Evolutionary conservation across 2,113 vertebrate genomes (phyloP), one percentile per base, ranked within the genome.

Genomic region (Ginglymostoma cirratum): DNA sequence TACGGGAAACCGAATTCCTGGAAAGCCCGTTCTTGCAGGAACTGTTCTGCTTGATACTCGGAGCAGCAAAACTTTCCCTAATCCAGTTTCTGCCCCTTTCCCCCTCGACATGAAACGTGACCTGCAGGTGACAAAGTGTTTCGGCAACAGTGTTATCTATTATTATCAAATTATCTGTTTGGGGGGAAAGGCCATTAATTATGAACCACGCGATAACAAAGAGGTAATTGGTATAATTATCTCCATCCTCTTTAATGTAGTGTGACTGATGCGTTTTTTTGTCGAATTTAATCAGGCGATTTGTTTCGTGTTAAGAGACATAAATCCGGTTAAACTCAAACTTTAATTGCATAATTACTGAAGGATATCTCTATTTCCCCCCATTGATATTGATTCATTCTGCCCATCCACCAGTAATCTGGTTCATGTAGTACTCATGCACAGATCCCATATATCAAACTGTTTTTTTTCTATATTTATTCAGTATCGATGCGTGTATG

Each of bases 131-230:
- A 95, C 24, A 52, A 48, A 52, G 45, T 95, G 94, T 52, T 70
- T 45, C 69, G 45, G 93, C 94, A 95, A 95, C 94, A 98, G 98
- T 98, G 98, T 98, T 98, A 98, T 99, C 98, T 99, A 99, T 99
- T 99, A 99, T 98, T 98, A 99, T 99, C 99, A 98, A 99, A 99
- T 99, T 99, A 99, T 98, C 97, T 97, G 98, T 97, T 94, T 8
- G 72, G 97, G 98, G 98, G 98, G 98, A 17, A 52, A 97, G 98
- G 97, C 98, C 98, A 99, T 99, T 99, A 99, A 98, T 99, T 99
- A 98, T 98, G 98, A 98, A 99, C 98, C 98, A 98, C 97, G 97
- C 97, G 97, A 98, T 98, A 76, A 95, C 94, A 95, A 72, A 48
- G 94, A 95, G 94, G 67, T 99, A 99, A 99, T 99, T 99, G 98